phyloP scores from a whole-genome alignment of 1,140 invertebrate genomes.

The Ladona fulva region DNA sequence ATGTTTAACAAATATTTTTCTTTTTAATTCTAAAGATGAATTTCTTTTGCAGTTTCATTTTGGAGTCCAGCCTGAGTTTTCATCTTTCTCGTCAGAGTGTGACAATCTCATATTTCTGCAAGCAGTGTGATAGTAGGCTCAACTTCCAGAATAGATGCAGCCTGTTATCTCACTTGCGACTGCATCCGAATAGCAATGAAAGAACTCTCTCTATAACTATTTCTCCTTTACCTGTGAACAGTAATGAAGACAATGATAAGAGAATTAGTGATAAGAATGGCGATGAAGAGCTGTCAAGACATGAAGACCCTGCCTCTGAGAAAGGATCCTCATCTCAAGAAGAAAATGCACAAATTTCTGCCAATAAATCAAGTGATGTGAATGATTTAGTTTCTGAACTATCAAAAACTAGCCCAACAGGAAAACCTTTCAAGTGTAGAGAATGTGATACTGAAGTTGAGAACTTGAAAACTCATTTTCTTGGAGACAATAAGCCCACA shows the following conservation, averaged over 20 bases:
- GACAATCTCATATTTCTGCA: background rate
- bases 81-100: background rate
- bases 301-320: too few species aligned
- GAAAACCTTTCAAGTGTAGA: background rate
- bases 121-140: background rate
- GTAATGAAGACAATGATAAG: background rate
- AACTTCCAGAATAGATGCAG: conserved; percentile 1
- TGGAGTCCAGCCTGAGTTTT: background rate
- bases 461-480: conserved; percentile 8
- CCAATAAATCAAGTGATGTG: too few species aligned
- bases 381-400: too few species aligned
- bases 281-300: too few species aligned
- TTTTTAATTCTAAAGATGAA: background rate
- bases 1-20: too few species aligned
- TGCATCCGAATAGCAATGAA: background rate
- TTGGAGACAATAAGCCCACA: background rate
- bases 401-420: background rate
- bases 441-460: background rate
- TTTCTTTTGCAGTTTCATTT: conserved; percentile 13
- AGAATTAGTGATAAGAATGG: background rate
- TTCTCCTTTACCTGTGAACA: background rate
- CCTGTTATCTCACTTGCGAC: background rate
- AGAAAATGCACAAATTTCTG: too few species aligned
- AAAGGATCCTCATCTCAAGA: too few species aligned
- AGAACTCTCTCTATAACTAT: background rate